phyloP scores from a whole-genome alignment of 2,797 vertebrate species.

The Lithobates pipiens region DNA sequence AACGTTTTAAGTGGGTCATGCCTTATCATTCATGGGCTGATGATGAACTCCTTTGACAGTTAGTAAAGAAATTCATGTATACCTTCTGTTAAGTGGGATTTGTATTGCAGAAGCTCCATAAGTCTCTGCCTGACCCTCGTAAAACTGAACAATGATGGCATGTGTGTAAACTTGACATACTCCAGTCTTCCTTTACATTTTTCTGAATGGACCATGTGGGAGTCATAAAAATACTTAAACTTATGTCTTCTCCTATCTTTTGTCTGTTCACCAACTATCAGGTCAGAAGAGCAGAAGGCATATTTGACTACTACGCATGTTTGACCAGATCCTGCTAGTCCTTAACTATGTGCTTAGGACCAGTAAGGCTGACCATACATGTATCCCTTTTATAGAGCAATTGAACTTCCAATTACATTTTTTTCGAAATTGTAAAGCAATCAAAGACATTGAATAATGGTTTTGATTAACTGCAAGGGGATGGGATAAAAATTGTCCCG shows the following conservation, averaged over 20 bases:
- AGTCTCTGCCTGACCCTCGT: not conserved
- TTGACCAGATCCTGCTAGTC: not conserved
- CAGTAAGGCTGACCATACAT: not conserved
- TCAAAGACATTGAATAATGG: no score
- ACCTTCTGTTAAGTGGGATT: not conserved
- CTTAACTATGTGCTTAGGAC: not conserved
- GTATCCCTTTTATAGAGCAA: not conserved
- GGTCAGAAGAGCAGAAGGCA: not conserved
- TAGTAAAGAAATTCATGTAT: conserved; percentile 1
- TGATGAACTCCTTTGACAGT: conserved; percentile 2
- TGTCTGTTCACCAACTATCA: not conserved
- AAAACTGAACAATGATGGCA: not conserved
- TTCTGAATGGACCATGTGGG: conserved; percentile 14
- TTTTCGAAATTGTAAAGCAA: no score
- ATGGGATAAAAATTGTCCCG: no score
- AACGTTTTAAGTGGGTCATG: not conserved
- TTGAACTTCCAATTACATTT: not conserved
- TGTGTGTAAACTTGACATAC: conserved; percentile 2
- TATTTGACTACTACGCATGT: not conserved
- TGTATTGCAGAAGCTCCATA: not conserved
- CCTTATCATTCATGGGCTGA: no score
- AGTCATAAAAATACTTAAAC: not conserved
- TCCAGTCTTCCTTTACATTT: not conserved
- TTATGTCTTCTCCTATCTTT: not conserved
- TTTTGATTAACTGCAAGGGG: no score